Base-by-base conservation (phyloP, 2,888 invertebrate species). In the Acronicta aceris region DNA sequence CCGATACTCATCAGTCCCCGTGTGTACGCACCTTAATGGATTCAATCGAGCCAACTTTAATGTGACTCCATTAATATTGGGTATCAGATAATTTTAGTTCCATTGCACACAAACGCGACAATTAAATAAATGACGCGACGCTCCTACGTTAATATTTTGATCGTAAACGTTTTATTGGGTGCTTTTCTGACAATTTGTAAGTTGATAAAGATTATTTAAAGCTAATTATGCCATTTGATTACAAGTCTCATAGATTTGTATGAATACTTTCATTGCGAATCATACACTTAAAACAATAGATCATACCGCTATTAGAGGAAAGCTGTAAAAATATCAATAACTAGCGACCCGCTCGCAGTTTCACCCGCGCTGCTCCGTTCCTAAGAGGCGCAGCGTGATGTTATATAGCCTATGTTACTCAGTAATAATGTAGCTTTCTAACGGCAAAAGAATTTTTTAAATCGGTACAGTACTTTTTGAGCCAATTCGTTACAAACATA, bases 11-110 rank as follows among this genome's bases (percentile, higher is more conserved):
- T 85, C 86, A 80, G 75, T 78, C 72, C 69, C 63, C 54, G 64
- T 71, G 65, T 84, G 80, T 84, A 87, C 86, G 82, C 82, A 81
- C 83, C 80, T 74, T 92, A 92, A 93, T 92, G 90, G 90, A 89
- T 89, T 89, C 87, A 82, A 90, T 89, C 85, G 85, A 84, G 82
- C 73, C 65, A 65, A 78, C 76, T 84, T 83, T 88, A 85, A 88
- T 84, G 79, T 76, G 72, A 72, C 71, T 81, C 84, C 83, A 86
- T 87, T 88, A 86, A 83, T 79, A 81, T 67, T 59, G 63, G 71
- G 65, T 71, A 79, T 79, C 75, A 74, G 74, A 79, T 69, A 46
- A 79, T 74, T 79, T 76, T 76, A 76, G 52, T 69, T 73, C 58
- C 47, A 60, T 55, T 69, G 59, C 60, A 63, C 48, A 69, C 59